Evolutionary conservation across 1,140 invertebrate species (phyloP).

Genomic region (Streblospio benedicti): DNA sequence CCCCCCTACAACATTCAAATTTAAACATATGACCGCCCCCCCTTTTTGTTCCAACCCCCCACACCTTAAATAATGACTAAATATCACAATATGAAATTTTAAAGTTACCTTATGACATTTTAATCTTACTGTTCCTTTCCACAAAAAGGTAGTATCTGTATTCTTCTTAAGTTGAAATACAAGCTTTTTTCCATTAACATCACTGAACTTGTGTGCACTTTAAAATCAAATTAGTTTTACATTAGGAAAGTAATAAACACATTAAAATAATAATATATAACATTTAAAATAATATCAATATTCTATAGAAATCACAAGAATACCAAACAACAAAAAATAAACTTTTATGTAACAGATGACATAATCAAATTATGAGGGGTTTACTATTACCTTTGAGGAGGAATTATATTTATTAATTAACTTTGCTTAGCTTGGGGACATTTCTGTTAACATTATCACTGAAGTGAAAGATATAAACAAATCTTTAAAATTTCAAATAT

Average conservation of each 20-base stretch:
- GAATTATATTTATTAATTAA: not conserved
- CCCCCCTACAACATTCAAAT: no score
- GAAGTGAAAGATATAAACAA: no score
- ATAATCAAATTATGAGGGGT: not conserved
- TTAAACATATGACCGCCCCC: no score
- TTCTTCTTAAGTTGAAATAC: constrained; percentile 59
- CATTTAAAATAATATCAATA: not conserved
- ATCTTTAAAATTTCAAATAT: no score
- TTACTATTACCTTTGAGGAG: not conserved
- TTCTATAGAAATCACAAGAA: not conserved
- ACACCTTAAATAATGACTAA: no score
- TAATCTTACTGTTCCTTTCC: constrained; percentile 61
- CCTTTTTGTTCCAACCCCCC: no score
- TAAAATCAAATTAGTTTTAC: constrained; percentile 14
- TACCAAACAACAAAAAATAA: not conserved
- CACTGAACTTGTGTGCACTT: constrained; percentile 55
- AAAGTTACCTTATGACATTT: constrained; percentile 57
- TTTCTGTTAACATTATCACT: no score
- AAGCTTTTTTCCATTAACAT: constrained; percentile 56
- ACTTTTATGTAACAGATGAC: not conserved
- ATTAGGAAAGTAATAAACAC: constrained; percentile 20
- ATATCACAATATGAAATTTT: no score
- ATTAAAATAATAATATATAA: constrained; percentile 4
- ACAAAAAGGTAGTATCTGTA: constrained; percentile 56
- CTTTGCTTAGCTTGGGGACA: no score